Evolutionary conservation across 1,140 invertebrate species (phyloP), one percentile per base, ranked within the genome.

Genomic region (Bombus waltoni): DNA sequence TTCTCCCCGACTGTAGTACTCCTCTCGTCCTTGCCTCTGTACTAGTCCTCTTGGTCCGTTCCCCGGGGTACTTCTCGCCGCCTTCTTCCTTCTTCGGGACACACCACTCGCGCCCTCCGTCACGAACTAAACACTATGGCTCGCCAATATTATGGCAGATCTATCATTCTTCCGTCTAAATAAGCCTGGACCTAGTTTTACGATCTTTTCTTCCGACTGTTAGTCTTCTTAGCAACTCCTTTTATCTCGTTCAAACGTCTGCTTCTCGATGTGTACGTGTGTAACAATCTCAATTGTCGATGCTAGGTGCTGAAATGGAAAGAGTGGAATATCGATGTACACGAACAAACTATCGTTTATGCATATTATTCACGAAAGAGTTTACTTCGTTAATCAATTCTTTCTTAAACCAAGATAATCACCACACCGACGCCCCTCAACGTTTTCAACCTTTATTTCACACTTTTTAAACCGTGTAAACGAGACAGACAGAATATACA

Each of bases 161-260:
- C 83, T 84, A 88, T 85, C 80, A 87, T 84, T 82, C 86, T 72
- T 68, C 76, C 83, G 80, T 87, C 59, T 83, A 86, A 89, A 87
- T 89, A 89, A 87, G 76, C 72, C 42, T 15, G 59, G 59, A 72
- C 79, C 57, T 86, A 88, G 53, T 89, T 89, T 88, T 86, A 89
- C 79, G 75, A 88, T 35, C 68, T 53, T 70, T 44, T 85, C 77
- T 78, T 35, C 59, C 38, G 11, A 4, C 47, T 15, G 42, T 79
- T 84, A 53, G n/a, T 70, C 74, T 77, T 76, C 81, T 76, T 57
- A 32, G 35, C 73, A 57, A 42, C 44, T 53, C 73, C 62, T 77
- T 57, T 77, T 42, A 83, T 77, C 81, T 42, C 25, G 22, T 66
- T 28, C 28, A n/a, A 40, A 38, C 38, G 35, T 25, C 47, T 35